Evolutionary conservation across 2,888 invertebrate species (phyloP).

Genomic region (Junonia oenone): DNA sequence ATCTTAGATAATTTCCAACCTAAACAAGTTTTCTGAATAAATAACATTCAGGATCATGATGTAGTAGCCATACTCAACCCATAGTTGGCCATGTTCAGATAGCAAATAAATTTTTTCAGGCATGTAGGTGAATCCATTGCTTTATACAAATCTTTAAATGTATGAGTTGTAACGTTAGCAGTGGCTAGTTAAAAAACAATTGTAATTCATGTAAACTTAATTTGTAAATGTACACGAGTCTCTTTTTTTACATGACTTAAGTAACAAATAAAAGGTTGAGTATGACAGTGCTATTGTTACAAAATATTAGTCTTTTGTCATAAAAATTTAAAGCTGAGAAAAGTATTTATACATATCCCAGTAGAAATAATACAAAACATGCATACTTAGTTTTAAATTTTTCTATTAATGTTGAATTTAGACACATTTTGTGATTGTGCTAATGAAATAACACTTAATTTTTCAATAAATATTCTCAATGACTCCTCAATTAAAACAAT

Average conservation of each 20-base stretch:
- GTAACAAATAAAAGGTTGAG: neutral
- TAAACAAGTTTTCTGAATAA: conserved; percentile 17
- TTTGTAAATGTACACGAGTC: no score
- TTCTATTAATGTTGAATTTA: conserved; percentile 4
- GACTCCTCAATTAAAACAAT: conserved; percentile 56
- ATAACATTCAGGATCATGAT: conserved; percentile 14
- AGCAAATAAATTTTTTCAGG: neutral
- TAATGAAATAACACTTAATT: conserved; percentile 14
- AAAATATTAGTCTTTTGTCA: conserved; percentile 19
- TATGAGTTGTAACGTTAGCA: neutral
- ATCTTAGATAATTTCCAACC: conserved; percentile 26
- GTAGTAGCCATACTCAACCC: neutral
- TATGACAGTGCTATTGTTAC: conserved; percentile 4
- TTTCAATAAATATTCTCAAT: conserved; percentile 22
- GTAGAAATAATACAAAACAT: conserved; percentile 17
- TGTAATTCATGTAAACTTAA: no score
- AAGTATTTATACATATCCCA: conserved; percentile 18
- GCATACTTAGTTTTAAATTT: conserved; percentile 6
- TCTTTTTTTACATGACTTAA: no score
- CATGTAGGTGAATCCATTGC: neutral
- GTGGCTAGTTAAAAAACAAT: neutral
- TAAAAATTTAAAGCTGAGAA: conserved; percentile 21
- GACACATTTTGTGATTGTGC: conserved; percentile 5
- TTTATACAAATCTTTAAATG: neutral
- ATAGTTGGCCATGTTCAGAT: neutral